Conservation (phyloP, 2,797 vertebrate genomes). For the Diplodus sargus region DNA sequence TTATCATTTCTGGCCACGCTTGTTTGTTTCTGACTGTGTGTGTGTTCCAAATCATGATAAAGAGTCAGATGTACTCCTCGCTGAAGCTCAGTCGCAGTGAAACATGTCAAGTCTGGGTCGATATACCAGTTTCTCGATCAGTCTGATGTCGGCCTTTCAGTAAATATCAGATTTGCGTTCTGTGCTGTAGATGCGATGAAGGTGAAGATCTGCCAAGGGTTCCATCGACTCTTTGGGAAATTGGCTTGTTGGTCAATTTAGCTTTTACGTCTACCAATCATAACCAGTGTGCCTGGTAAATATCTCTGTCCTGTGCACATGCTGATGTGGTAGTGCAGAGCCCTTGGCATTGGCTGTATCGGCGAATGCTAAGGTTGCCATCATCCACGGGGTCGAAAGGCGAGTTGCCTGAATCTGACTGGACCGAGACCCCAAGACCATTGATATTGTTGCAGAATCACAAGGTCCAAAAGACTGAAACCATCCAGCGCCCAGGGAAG, state of each 20-base stretch:
- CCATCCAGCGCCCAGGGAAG: too few species aligned
- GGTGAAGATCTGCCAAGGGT: slow-evolving; percentile 27
- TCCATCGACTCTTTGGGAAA: slow-evolving; percentile 53
- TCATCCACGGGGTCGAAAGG: too few species aligned
- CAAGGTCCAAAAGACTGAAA: too few species aligned
- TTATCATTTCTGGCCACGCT: neutral
- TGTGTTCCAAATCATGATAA: slow-evolving; percentile 18
- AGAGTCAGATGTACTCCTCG: neutral
- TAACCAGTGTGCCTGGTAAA: slow-evolving; percentile 17
- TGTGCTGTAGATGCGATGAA: neutral
- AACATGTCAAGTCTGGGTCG: neutral
- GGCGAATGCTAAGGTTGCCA: too few species aligned
- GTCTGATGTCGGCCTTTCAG: neutral
- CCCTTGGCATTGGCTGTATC: too few species aligned
- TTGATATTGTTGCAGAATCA: too few species aligned
- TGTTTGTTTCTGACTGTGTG: neutral
- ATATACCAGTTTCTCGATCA: slow-evolving; percentile 15
- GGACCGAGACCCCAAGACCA: too few species aligned
- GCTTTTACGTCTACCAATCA: slow-evolving; percentile 25
- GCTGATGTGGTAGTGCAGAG: slow-evolving; percentile 21
- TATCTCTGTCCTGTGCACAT: slow-evolving; percentile 32
- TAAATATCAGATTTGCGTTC: slow-evolving; percentile 6
- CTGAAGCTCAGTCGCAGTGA: neutral
- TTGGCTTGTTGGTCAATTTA: slow-evolving; percentile 68
- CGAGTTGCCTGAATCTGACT: too few species aligned